Evolutionary conservation across 2,888 invertebrate species (phyloP), one percentile per base, ranked within the genome.

Genomic region (Andricus curvator): DNA sequence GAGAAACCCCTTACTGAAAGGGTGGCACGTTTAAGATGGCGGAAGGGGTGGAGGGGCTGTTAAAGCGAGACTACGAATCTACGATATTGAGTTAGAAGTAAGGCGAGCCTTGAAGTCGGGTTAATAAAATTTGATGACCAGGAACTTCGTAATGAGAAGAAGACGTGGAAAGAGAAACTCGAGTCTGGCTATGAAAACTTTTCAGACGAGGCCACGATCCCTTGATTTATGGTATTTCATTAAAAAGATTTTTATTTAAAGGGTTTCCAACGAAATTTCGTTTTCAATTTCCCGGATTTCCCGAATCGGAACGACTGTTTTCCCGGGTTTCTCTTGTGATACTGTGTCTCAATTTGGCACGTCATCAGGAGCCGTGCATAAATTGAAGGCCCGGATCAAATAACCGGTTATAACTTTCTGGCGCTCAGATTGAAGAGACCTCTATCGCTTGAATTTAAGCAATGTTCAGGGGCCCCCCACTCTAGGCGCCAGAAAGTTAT

Each of bases 41-140:
- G 78, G 82, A 83, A 82, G 78, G 82, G 85, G 84, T 0, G 81
- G 82, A 84, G 84, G 89, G 86, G 89, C 87, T 88, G 88, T 90
- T 90, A 90, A 91, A 89, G 84, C 86, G 86, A 83, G 87, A 86
- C 88, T 89, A 87, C 87, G 87, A 89, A 90, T 89, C 88, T 88
- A 89, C 89, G 90, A 90, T 91, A 91, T 91, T 89, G 90, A 91
- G 91, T 91, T 90, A 88, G 88, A 88, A 88, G 88, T 84, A 87
- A 86, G 86, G 87, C 86, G 86, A 33, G 74, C 84, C 85, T 86
- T 88, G 87, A 90, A 90, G 89, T 89, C 87, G 89, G 88, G 90
- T 90, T 91, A 91, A 92, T 92, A 92, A 92, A 91, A 92, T 91
- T 91, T 91, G 90, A 92, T 91, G 92, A 91, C 89, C 90, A 88